Conservation (phyloP, 2,113 vertebrate species). For the Gyps fulvus region DNA sequence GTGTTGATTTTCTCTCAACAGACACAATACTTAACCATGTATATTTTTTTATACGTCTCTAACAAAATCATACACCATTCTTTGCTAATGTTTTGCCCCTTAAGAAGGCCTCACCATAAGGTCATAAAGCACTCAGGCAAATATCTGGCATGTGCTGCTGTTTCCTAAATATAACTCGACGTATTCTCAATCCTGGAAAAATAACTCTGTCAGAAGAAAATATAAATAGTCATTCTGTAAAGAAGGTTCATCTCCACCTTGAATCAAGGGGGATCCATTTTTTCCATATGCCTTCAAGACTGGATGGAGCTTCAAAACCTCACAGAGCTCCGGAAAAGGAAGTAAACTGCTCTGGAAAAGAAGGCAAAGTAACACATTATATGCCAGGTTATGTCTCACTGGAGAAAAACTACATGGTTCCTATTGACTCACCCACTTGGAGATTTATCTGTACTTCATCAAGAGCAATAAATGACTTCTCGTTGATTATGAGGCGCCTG, state of each 20-base stretch:
- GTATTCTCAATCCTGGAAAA: neutral
- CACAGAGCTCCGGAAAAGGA: neutral
- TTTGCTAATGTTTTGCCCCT: neutral
- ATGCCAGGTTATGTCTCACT: neutral
- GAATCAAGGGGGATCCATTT: neutral
- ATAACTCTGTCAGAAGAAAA: neutral
- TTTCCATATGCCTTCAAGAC: neutral
- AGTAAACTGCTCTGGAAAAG: neutral
- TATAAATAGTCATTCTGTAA: neutral
- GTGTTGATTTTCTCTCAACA: neutral
- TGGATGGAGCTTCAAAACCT: slow-evolving; percentile 40
- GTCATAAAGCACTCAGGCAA: neutral
- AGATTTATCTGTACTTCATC: neutral
- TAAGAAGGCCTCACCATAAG: neutral
- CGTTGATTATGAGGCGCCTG: fast-evolving
- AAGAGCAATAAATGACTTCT: neutral
- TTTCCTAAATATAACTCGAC: neutral
- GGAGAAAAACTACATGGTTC: neutral
- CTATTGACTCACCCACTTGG: neutral
- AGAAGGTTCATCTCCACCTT: slow-evolving; percentile 17
- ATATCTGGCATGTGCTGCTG: neutral
- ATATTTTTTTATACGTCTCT: neutral
- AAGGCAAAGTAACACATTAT: neutral
- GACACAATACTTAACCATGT: neutral
- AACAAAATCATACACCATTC: neutral